Percentiles rank a stretch among this genome's conserved stretches.
phyloP scores from a whole-genome alignment of 2,797 vertebrate genomes.

The Clarias platycephalus region DNA sequence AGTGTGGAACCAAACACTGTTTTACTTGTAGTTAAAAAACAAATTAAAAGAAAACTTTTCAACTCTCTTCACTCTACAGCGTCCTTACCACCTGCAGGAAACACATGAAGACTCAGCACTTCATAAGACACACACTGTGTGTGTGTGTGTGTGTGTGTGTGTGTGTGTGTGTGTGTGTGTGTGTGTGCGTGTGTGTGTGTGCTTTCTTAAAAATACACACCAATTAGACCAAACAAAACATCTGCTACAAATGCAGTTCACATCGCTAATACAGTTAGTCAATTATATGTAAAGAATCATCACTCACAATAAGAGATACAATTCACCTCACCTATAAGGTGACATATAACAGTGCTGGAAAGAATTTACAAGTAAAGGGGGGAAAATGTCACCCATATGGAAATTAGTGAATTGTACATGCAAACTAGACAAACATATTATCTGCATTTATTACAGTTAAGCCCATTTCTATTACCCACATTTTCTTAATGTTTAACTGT shows the following conservation, averaged over 20 bases:
- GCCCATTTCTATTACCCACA: not conserved
- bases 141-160: not conserved
- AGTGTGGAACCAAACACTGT: not conserved
- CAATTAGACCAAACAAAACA: not conserved
- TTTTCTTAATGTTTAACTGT: not conserved
- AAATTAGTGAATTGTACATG: not conserved
- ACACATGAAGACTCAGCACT: not conserved
- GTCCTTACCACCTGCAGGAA: not conserved
- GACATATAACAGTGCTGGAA: not conserved
- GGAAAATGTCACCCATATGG: not conserved
- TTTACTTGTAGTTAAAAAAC: not conserved
- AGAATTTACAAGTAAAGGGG: not conserved
- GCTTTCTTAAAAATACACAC: not conserved
- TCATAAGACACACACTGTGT: not conserved
- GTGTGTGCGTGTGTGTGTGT: not conserved
- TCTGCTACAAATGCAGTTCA: not conserved
- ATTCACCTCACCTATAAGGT: not conserved
- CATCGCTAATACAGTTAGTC: not conserved
- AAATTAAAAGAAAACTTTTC: too few relatives aligned
- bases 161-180: slow-evolving; percentile 6
- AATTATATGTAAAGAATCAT: not conserved
- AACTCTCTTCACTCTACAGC: not conserved
- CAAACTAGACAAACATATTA: not conserved
- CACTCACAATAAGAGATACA: not conserved
- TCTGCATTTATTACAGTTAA: not conserved